Percentiles rank a stretch among this genome's conserved stretches.
Conservation (phyloP, 2,113 vertebrate species). For the Elephantulus edwardii region DNA sequence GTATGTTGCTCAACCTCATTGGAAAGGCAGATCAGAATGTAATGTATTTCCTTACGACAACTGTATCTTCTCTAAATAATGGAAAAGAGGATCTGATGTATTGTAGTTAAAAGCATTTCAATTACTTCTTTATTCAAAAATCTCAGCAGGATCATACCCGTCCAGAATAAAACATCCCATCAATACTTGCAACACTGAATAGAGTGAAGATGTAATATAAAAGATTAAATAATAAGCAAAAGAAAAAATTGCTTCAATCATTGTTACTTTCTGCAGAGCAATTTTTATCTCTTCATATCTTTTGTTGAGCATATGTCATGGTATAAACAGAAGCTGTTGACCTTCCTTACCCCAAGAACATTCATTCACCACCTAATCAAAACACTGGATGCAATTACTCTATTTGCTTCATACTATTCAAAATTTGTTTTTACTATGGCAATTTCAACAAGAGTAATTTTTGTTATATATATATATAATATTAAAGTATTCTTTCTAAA, state of each 20-base stretch:
- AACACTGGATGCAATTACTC: not conserved
- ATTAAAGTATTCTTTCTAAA: not conserved
- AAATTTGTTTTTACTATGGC: not conserved
- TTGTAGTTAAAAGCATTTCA: constrained; percentile 34
- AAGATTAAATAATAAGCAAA: not conserved
- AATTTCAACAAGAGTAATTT: not conserved
- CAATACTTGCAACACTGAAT: not conserved
- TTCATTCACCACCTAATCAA: not conserved
- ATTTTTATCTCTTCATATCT: not conserved
- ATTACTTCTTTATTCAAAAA: constrained; percentile 52
- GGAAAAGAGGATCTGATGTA: not conserved
- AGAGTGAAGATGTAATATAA: not conserved
- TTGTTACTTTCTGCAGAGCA: not conserved
- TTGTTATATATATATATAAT: not conserved
- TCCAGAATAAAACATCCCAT: not conserved
- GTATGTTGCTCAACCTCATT: not conserved
- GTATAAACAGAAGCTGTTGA: not conserved
- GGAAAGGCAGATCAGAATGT: not conserved
- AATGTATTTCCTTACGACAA: not conserved
- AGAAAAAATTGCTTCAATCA: not conserved
- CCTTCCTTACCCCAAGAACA: not conserved
- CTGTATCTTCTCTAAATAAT: constrained; percentile 12
- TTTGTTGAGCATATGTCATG: constrained; percentile 34
- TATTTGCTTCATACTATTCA: not conserved
- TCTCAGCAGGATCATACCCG: not conserved